Evolutionary conservation across 2,888 invertebrate genomes (phyloP).

Genomic region (Dynastes hyllus): DNA sequence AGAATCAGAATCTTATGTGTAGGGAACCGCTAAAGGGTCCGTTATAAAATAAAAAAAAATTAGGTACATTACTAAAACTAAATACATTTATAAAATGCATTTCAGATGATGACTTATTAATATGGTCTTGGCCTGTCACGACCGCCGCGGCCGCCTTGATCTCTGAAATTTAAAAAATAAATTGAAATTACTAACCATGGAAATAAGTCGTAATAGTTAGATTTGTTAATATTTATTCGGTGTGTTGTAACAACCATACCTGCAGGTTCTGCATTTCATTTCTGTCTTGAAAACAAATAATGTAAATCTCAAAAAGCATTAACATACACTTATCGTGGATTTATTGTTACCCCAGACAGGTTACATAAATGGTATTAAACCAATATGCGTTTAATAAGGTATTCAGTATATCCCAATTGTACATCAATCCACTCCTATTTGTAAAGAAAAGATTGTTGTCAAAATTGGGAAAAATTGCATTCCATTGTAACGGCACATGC

Average conservation of each 20-base stretch:
- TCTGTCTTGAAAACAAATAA: too few relatives aligned
- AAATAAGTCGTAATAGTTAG: neutral
- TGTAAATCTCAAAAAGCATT: neutral
- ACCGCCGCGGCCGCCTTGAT: slow-evolving; percentile 67
- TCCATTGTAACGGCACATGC: too few relatives aligned
- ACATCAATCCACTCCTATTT: slow-evolving; percentile 44
- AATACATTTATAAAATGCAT: slow-evolving; percentile 48
- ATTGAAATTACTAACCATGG: neutral
- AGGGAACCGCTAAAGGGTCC: slow-evolving; percentile 8
- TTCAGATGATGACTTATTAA: slow-evolving; percentile 56
- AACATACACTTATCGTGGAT: slow-evolving; percentile 2
- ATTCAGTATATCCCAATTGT: slow-evolving; percentile 54
- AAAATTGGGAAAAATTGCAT: slow-evolving; percentile 48
- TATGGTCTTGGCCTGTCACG: slow-evolving; percentile 68
- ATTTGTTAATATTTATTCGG: neutral
- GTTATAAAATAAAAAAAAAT: slow-evolving; percentile 34
- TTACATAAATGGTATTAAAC: slow-evolving; percentile 54
- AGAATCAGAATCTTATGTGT: slow-evolving; percentile 9
- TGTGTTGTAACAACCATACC: neutral
- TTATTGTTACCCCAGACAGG: slow-evolving; percentile 59
- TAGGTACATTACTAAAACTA: slow-evolving; percentile 38
- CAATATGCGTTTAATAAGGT: slow-evolving; percentile 59
- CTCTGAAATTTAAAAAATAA: slow-evolving; percentile 60
- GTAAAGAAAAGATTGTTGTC: slow-evolving; percentile 47
- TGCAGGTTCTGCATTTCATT: too few relatives aligned